Percentiles rank a stretch among this genome's conserved stretches.
Conservation (phyloP, 1,140 invertebrate species). For the Chrysomallon squamiferum region DNA sequence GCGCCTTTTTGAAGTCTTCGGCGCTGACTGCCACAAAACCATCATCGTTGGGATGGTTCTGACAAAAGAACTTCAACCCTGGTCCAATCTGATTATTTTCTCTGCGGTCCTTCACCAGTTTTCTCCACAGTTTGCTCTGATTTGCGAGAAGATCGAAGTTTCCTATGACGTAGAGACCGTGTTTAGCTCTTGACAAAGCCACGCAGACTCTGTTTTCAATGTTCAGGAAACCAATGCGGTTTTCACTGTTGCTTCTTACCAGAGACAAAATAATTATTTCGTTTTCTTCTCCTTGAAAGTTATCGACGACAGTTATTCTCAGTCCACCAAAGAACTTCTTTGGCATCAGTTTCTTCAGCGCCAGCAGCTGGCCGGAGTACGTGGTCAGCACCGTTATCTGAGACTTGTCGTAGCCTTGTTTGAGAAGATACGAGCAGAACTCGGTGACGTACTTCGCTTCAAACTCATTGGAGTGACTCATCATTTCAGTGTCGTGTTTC, state of each 20-base stretch:
- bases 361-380: slow-evolving; percentile 60
- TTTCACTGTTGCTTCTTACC: slow-evolving; percentile 73
- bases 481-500: slow-evolving; percentile 40
- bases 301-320: slow-evolving; percentile 76
- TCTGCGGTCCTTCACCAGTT: slow-evolving; percentile 44
- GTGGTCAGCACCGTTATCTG: slow-evolving; percentile 63
- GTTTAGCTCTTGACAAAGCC: slow-evolving; percentile 80
- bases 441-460: slow-evolving; percentile 52
- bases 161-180: slow-evolving; percentile 74
- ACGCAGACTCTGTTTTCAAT: slow-evolving; percentile 83
- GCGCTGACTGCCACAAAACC: slow-evolving; percentile 28
- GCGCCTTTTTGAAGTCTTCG: slow-evolving; percentile 57
- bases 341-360: slow-evolving; percentile 51
- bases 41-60: slow-evolving; percentile 61
- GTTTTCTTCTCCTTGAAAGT: slow-evolving; percentile 79
- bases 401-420: slow-evolving; percentile 54
- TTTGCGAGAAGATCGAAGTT: slow-evolving; percentile 71
- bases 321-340: slow-evolving; percentile 37
- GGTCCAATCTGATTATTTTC: slow-evolving; percentile 20
- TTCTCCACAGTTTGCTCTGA: slow-evolving; percentile 60
- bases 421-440: slow-evolving; percentile 56
- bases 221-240: slow-evolving; percentile 78
- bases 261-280: slow-evolving; percentile 84
- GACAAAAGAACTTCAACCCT: slow-evolving; percentile 59
- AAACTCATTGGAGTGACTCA: slow-evolving; percentile 55